These are phyloP conservation scores for Delphinapterus leucas DNA, from an alignment of 2,113 vertebrate species.

Conservation along the genomic window DNA sequence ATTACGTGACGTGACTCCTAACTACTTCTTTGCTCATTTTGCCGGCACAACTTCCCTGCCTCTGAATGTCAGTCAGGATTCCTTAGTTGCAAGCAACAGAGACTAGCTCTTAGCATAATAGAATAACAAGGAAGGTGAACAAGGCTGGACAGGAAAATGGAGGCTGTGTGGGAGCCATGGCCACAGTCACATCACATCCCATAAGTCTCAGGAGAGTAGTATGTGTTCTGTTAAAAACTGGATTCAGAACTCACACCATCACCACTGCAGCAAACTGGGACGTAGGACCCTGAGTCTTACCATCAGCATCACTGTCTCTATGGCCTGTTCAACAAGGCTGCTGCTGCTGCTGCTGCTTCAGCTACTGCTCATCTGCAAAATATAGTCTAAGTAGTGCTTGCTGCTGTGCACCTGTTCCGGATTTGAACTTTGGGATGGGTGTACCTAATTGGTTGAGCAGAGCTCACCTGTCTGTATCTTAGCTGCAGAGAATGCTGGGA, in stretches of 20 bases:
- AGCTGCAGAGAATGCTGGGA: not conserved
- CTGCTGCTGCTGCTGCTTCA: not conserved
- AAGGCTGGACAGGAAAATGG: not conserved
- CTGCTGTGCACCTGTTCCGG: not conserved
- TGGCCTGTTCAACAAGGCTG: not conserved
- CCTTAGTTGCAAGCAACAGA: not conserved
- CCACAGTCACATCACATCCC: not conserved
- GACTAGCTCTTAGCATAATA: not conserved
- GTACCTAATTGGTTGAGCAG: not conserved
- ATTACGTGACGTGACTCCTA: not conserved
- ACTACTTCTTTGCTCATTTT: conserved; percentile 4
- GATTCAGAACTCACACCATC: not conserved
- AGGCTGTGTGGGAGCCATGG: not conserved
- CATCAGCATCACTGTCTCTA: not conserved
- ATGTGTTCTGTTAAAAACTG: not conserved
- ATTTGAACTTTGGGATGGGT: not conserved
- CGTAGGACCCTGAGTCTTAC: not conserved
- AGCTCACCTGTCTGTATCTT: not conserved
- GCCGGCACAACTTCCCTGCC: not conserved
- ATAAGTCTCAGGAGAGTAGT: not conserved
- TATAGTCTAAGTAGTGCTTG: not conserved
- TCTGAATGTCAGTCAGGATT: not conserved
- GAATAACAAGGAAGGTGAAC: not conserved
- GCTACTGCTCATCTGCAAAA: not conserved
- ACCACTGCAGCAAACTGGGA: not conserved